Percentiles rank a stretch among this genome's conserved stretches.
Conservation (phyloP, 2,113 vertebrate species). For the Malurus elegans region DNA sequence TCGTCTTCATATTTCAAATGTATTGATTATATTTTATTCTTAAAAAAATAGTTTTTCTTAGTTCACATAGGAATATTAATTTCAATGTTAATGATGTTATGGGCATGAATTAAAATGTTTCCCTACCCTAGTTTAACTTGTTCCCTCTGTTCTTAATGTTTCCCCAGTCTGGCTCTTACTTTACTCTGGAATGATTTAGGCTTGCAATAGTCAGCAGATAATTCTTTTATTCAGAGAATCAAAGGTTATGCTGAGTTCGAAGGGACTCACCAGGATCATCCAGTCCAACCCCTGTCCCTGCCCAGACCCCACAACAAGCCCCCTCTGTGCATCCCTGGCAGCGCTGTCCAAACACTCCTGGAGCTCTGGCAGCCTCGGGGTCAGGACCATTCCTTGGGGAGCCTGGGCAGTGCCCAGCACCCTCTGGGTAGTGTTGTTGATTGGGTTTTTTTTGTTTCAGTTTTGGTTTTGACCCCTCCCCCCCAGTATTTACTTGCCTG, state of each 20-base stretch:
- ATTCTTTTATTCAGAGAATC: not conserved
- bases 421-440: not conserved
- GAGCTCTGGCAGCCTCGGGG: not conserved
- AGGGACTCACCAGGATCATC: not conserved
- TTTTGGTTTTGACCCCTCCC: not conserved
- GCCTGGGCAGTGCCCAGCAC: not conserved
- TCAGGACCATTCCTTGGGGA: not conserved
- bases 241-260: not conserved
- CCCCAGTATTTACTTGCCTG: not conserved
- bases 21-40: not conserved
- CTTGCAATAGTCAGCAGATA: not conserved
- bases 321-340: not conserved
- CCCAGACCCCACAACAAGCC: accelerated
- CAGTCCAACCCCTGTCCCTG: accelerated
- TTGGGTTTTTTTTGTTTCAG: not conserved
- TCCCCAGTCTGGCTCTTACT: not conserved
- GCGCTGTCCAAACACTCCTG: accelerated
- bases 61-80: not conserved
- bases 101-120: not conserved
- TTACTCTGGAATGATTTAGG: not conserved
- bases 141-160: not conserved
- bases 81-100: not conserved
- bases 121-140: not conserved
- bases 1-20: not conserved
- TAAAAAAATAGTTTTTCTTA: not conserved